These are phyloP conservation scores for Phenacoccus solenopsis DNA, from an alignment of 1,140 invertebrate genomes.

Conservation along the genomic window DNA sequence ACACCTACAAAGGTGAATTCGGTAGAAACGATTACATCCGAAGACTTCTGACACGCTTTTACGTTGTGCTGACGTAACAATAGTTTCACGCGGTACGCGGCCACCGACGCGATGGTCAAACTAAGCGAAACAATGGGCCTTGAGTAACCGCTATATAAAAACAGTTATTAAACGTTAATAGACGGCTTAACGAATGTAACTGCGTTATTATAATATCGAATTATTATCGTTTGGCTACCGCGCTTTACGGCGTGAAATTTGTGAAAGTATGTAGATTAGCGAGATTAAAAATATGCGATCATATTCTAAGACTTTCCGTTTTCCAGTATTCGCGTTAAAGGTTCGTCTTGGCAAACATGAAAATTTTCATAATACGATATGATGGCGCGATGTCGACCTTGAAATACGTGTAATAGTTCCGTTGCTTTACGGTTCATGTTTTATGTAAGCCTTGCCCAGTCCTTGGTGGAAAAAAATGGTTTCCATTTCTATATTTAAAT, in stretches of 20 bases:
- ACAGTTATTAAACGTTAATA: conserved; percentile 10
- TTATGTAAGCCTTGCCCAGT: too few species aligned
- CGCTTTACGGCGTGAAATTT: conserved; percentile 8
- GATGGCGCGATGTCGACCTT: not conserved
- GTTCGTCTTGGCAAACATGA: too few species aligned
- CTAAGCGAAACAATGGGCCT: conserved; percentile 12
- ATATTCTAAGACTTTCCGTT: not conserved
- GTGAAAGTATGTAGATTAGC: conserved; percentile 1
- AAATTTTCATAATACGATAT: not conserved
- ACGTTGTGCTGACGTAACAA: conserved; percentile 5
- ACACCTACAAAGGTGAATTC: too few species aligned
- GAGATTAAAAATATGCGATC: not conserved
- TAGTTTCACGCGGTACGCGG: not conserved
- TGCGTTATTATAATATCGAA: not conserved
- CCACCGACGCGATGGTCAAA: conserved; percentile 4
- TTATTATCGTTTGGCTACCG: conserved; percentile 7
- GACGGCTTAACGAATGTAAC: not conserved
- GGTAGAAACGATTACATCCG: not conserved
- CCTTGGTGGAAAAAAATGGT: too few species aligned
- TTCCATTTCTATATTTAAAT: too few species aligned
- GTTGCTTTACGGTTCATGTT: not conserved
- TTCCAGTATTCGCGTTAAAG: not conserved
- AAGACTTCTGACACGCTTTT: not conserved
- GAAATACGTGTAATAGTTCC: not conserved
- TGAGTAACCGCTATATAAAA: conserved; percentile 13